Conservation (phyloP, 2,113 vertebrate species). For the Oceanites oceanicus region DNA sequence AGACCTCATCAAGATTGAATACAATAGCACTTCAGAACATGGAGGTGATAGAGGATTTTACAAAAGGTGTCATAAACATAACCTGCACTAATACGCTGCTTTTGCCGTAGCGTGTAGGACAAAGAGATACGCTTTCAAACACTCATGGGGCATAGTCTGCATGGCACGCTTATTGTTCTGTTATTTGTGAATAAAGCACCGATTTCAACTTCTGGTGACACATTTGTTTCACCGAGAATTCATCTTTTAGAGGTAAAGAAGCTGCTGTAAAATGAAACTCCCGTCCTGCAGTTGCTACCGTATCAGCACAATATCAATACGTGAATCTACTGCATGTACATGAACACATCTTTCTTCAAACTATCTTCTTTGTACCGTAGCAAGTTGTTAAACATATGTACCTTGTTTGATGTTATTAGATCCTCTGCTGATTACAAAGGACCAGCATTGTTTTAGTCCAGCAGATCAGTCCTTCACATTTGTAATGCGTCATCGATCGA, state of each 20-base stretch:
- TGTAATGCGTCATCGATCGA: neutral
- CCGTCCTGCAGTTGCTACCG: fast-evolving
- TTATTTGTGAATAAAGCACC: neutral
- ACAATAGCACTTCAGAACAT: neutral
- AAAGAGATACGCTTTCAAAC: neutral
- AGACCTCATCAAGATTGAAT: neutral
- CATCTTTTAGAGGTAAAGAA: neutral
- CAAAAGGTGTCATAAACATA: neutral
- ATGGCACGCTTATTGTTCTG: neutral
- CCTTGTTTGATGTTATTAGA: neutral
- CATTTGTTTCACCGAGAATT: neutral
- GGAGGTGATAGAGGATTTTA: neutral
- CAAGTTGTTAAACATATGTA: neutral
- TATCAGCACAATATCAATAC: neutral
- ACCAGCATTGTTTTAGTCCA: neutral
- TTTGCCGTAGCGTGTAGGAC: fast-evolving
- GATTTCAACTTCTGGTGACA: neutral
- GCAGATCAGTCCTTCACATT: neutral
- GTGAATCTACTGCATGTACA: neutral
- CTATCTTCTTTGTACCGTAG: neutral
- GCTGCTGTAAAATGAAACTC: neutral
- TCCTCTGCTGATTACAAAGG: neutral
- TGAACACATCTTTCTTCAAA: neutral
- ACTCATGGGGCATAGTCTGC: neutral
- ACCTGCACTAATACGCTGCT: neutral